These are phyloP conservation scores for Brachystomella parvula DNA, from an alignment of 1,140 invertebrate genomes.

Conservation along the genomic window DNA sequence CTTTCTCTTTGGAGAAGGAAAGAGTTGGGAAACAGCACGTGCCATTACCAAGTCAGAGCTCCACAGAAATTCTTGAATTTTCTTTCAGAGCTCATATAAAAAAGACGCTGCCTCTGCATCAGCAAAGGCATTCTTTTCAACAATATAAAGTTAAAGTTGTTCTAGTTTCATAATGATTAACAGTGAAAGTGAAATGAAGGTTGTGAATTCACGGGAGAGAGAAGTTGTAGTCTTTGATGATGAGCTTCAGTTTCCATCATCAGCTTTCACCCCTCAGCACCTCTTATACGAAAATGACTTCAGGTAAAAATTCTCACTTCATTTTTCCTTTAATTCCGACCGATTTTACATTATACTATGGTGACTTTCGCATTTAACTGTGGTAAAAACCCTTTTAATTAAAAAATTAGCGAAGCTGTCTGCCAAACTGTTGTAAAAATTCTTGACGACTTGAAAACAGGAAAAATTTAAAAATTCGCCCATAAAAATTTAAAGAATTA, in stretches of 20 bases:
- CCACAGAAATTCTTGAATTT: background rate
- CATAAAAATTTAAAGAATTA: no score
- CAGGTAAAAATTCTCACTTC: slow-evolving; percentile 4
- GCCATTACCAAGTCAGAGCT: background rate
- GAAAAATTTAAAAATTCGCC: no score
- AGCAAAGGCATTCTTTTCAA: background rate
- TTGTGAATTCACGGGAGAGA: background rate
- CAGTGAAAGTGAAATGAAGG: background rate
- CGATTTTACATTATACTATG: no score
- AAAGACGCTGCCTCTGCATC: background rate
- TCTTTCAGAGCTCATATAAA: background rate
- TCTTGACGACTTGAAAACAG: no score
- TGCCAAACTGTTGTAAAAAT: no score
- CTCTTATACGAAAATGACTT: slow-evolving; percentile 5
- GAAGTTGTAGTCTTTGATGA: slow-evolving; percentile 22
- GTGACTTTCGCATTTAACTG: no score
- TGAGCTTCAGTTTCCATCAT: slow-evolving; percentile 17
- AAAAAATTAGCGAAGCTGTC: no score
- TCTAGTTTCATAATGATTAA: background rate
- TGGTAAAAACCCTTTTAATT: no score
- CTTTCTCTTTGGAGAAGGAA: background rate
- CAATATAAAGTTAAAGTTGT: background rate
- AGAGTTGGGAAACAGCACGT: background rate
- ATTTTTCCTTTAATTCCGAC: no score
- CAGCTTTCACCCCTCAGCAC: slow-evolving; percentile 1